Conservation (phyloP, 2,888 invertebrate species). For the Trichopria drosophilae region DNA sequence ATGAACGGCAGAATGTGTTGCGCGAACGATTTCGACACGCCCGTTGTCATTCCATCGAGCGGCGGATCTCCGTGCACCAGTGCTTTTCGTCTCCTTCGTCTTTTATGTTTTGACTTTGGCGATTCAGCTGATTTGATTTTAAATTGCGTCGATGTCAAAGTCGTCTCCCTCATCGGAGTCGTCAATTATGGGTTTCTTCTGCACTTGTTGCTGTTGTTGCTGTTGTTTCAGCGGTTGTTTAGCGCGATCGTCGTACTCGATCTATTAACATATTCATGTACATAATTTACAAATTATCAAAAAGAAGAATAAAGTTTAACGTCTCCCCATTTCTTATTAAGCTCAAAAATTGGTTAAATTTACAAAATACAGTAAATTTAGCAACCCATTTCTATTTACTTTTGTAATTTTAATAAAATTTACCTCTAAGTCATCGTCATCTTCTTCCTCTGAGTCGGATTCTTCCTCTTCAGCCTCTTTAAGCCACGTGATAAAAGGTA, state of each 20-base stretch:
- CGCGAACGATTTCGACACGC: no score
- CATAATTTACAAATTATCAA: no score
- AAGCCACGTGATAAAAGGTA: constrained; percentile 95
- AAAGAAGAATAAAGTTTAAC: no score
- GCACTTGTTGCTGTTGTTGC: constrained; percentile 59
- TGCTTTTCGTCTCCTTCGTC: no score
- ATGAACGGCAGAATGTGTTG: no score
- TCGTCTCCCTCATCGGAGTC: constrained; percentile 77
- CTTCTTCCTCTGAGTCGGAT: constrained; percentile 75
- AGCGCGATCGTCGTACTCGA: constrained; percentile 88
- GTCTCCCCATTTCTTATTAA: no score
- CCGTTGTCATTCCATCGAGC: constrained; percentile 27
- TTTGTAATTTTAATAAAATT: not conserved
- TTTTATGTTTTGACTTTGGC: constrained; percentile 29
- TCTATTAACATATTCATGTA: constrained; percentile 64
- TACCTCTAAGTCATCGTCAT: constrained; percentile 71
- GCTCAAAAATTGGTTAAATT: not conserved
- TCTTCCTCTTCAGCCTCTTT: constrained; percentile 95
- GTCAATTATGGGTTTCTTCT: constrained; percentile 61
- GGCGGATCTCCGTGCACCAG: no score
- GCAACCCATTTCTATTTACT: no score
- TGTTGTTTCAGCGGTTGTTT: constrained; percentile 70
- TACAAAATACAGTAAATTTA: not conserved
- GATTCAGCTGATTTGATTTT: constrained; percentile 53
- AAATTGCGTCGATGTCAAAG: constrained; percentile 92